Base-by-base conservation (phyloP, 2,888 invertebrate genomes). In the Anoncus sp. region DNA sequence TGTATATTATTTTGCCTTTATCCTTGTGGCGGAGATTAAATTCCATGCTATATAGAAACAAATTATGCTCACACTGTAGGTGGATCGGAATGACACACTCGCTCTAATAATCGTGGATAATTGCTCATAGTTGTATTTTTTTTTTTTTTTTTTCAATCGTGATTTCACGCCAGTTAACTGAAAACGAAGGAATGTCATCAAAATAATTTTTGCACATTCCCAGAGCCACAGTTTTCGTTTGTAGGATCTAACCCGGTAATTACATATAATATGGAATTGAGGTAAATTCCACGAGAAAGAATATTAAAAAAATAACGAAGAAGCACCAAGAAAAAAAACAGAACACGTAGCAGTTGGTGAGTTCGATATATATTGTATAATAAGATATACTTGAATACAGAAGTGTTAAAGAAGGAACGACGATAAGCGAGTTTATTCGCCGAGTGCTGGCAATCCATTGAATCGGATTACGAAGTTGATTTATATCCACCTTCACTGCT, bases 381-480 rank as follows among this genome's bases (percentile, higher is more conserved):
- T 45, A 47, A 7, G 16, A 40, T 38, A 57, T 57, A 22, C 16
- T 20, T 22, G 24, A 35, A 49, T 49, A 12, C 12, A 24, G 38
- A 38, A 43, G 22, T 38, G 14, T 43, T 20, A 31, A 31, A 22
- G 14, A 59, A 31, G 49, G 35, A 51, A 55, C 12, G 40, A 76
- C 65, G 75, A 76, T 76, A 71, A 76, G 66, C 60, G 70, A 75
- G 70, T 65, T 71, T 76, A 62, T 76, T 66, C 71, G 22, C 27
- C 60, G 70, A 71, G 67, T 74, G 62, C 53, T 62, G 66, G 70
- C 59, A 70, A 73, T 73, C 65, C 75, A 70, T 76, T 66, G 51
- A 76, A 73, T 70, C 59, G 73, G 73, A 76, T 79, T 79, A 79
- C 76, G 49, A 70, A 79, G 73, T 76, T 76, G 73, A 79, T 79